Evolutionary conservation across 2,797 vertebrate species (phyloP), one percentile per base, ranked within the genome.

Genomic region (Aplochiton taeniatus): DNA sequence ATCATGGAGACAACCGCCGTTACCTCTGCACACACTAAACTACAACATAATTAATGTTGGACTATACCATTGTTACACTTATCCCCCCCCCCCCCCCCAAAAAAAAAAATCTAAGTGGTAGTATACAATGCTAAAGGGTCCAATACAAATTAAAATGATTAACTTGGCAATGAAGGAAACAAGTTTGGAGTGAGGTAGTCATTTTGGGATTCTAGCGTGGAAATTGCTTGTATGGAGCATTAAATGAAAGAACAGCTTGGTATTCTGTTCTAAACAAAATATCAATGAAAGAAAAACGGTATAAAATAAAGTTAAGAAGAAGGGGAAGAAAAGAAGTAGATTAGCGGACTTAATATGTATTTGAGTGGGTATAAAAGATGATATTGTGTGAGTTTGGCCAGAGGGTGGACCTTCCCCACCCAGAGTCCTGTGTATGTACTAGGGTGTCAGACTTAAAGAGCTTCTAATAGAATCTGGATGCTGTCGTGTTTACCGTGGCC

Each of bases 401-500:
- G 79, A 80, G 90, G 83, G 77, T 78, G 80, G 80, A 76, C 75
- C 78, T 65, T 86, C 79, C 80, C 83, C 86, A 84, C 88, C 86
- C 87, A 81, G 75, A 85, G 74, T 84, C 83, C 82, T 84, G 76
- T 68, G 72, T 75, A 81, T 86, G 84, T 83, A 83, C 84, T 79
- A 82, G 89, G 80, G 88, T 89, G 86, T 89, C 85, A 85, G 85
- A 91, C 90, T 92, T 94, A 93, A 94, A 93, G 91, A 92, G 91
- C 84, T 92, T 92, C 92, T 93, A 93, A 94, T 93, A 87, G 90
- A 91, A 91, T 88, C 81, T 90, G 84, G 90, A 90, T 91, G 90
- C 91, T 90, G 91, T 87, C 77, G 77, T 93, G 90, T 94, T 92
- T 93, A 92, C 90, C 89, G 86, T 87, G 83, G 49, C 86, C 78